A percentile compares a stretch with the other conserved stretches of the same genome.
phyloP scores from a whole-genome alignment of 1,140 invertebrate genomes.

The Tenebrio molitor region DNA sequence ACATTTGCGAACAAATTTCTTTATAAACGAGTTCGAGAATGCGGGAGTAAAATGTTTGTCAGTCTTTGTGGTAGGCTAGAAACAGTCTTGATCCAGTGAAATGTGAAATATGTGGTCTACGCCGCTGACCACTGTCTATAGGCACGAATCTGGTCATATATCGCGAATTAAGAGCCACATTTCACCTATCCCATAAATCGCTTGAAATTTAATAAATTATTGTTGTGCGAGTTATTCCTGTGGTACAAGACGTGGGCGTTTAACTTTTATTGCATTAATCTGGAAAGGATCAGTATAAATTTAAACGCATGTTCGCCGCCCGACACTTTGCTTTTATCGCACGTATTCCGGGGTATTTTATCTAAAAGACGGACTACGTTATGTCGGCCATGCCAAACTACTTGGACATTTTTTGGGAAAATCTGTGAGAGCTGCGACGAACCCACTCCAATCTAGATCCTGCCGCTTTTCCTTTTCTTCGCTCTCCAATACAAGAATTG shows the following conservation, averaged over 20 bases:
- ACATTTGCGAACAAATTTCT: too few species aligned
- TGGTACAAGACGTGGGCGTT: constrained; percentile 20
- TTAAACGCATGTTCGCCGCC: constrained; percentile 26
- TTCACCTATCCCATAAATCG: constrained; percentile 29
- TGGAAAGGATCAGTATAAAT: constrained; percentile 40
- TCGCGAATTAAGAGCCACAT: constrained; percentile 29
- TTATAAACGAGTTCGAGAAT: too few species aligned
- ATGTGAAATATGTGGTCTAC: too few species aligned
- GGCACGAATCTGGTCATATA: constrained; percentile 6
- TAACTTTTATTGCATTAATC: constrained; percentile 42
- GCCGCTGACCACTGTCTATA: too few species aligned
- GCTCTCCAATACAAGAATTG: too few species aligned
- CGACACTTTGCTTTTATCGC: constrained; percentile 44
- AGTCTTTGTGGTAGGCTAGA: too few species aligned
- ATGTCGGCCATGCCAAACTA: constrained; percentile 35
- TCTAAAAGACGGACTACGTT: constrained; percentile 34
- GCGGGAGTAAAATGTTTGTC: too few species aligned
- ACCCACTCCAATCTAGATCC: too few species aligned
- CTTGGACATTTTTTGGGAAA: constrained; percentile 25
- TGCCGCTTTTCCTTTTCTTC: too few species aligned
- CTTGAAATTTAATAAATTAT: constrained; percentile 36
- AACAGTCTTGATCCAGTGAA: too few species aligned
- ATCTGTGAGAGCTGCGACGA: constrained; percentile 14
- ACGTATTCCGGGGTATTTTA: constrained; percentile 40
- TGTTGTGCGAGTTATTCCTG: constrained; percentile 11